Percentiles rank a stretch among this genome's conserved stretches.
phyloP scores from a whole-genome alignment of 2,797 vertebrate species.

The Sebastes vulpes region DNA sequence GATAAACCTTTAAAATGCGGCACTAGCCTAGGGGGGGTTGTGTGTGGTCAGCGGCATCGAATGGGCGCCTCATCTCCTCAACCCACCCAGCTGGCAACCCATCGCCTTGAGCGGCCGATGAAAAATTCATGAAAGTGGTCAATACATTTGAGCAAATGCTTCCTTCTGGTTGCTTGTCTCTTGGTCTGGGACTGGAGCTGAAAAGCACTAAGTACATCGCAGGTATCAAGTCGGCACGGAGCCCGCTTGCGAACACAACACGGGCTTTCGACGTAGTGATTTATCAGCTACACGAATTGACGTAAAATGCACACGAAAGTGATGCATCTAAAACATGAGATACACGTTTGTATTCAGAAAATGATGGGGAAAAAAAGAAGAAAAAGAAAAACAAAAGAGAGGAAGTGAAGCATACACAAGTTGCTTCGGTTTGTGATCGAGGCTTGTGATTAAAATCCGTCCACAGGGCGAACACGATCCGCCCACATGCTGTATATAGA shows the following conservation, averaged over 20 bases:
- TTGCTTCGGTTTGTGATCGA: conserved; percentile 48
- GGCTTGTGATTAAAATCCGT: conserved; percentile 74
- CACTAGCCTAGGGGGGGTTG: conserved; percentile 5
- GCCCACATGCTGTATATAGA: conserved; percentile 74
- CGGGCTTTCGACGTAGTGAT: not conserved
- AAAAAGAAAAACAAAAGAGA: not conserved
- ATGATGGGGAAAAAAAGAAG: not conserved
- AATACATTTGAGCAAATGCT: conserved; percentile 77
- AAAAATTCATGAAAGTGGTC: conserved; percentile 79
- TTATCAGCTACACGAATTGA: not conserved
- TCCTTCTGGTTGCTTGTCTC: conserved; percentile 55
- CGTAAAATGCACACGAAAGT: not conserved
- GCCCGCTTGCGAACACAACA: not conserved
- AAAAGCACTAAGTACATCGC: conserved; percentile 38
- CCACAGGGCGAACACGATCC: conserved; percentile 49
- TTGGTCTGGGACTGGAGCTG: conserved; percentile 12
- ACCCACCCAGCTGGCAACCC: conserved; percentile 47
- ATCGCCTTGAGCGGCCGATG: conserved; percentile 66
- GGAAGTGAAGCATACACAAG: conserved; percentile 30
- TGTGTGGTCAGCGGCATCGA: conserved; percentile 53
- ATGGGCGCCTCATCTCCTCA: conserved; percentile 50
- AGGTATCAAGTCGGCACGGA: conserved; percentile 31
- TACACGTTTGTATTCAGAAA: not conserved
- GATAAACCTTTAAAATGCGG: conserved; percentile 66
- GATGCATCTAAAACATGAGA: not conserved